A percentile compares a stretch with the other conserved stretches of the same genome.
Conservation (phyloP, 2,113 vertebrate genomes). For the Ploceus nigricollis region DNA sequence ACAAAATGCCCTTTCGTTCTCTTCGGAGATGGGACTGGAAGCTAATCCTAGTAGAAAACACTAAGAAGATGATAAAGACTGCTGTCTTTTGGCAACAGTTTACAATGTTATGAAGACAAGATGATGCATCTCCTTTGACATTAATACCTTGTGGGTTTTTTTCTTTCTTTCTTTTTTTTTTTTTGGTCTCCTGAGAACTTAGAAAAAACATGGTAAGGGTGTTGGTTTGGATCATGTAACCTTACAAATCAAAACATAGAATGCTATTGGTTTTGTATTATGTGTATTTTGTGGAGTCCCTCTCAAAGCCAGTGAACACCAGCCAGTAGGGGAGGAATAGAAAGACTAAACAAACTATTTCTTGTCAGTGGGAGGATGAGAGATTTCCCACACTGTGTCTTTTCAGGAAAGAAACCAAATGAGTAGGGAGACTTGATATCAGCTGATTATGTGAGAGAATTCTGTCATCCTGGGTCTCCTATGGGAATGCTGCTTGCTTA, state of each 20-base stretch:
- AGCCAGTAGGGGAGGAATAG: not conserved
- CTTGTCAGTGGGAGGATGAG: not conserved
- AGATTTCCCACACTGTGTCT: not conserved
- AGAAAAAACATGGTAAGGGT: not conserved
- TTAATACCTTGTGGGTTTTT: not conserved
- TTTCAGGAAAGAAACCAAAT: not conserved
- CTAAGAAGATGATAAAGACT: not conserved
- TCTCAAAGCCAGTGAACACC: not conserved
- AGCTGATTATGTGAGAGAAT: not conserved
- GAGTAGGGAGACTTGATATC: not conserved
- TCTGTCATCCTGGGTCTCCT: not conserved
- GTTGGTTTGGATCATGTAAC: not conserved
- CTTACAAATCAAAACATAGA: not conserved
- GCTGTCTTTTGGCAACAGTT: not conserved
- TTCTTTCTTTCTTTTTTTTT: too few relatives aligned
- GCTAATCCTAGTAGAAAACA: not conserved
- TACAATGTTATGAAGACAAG: not conserved
- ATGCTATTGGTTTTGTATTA: not conserved
- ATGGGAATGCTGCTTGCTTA: not conserved
- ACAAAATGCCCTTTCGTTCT: not conserved
- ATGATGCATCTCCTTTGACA: not conserved
- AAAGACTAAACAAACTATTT: not conserved
- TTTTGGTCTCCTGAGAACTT: not conserved
- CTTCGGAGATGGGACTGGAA: not conserved
- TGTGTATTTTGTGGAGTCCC: not conserved